Evolutionary conservation across 2,888 invertebrate species (phyloP), one percentile per base, ranked within the genome.

Genomic region (Tupiocoris notatus): DNA sequence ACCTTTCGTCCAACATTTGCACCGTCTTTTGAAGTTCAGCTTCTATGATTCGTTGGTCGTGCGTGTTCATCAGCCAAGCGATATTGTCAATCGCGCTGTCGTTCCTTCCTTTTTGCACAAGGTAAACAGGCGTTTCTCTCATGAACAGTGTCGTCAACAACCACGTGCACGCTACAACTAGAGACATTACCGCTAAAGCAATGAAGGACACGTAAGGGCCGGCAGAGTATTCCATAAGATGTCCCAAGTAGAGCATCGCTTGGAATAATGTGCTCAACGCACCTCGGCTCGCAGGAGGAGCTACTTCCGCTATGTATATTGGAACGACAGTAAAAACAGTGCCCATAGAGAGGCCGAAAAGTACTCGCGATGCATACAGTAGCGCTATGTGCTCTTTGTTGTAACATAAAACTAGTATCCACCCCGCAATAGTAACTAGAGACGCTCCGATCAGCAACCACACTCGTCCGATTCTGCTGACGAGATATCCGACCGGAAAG

Each of bases 271-370:
- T 78, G 54, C 79, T 78, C 17, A 80, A 70, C 1, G 79, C 78
- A 7, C 81, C 81, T 7, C 81, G 77, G 16, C 77, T 75, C 21
- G 70, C 62, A 16, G 79, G 71, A 2, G 79, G 73, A 18, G 79
- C 71, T 2, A 80, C 77, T 77, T 81, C 81, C 2, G 77, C 80
- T 0, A 81, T 77, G 62, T 81, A 81, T 23, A 80, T 63, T 7
- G 80, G 79, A 0, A 78, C 79, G 1, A 78, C 77, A 2, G 79
- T 79, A 39, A 80, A 80, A 2, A 77, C 79, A 20, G 79, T 77
- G 1, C 81, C 81, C 78, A 81, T 79, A 7, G 78, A 77, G 9
- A 80, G 25, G 2, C 81, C 81, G 71, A 81, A 80, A 2, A 80
- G 63, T 22, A 80, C 79, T 7, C 81, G 66, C 12, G 77, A 77